These are phyloP conservation scores for Charanyca ferruginea DNA, from an alignment of 2,888 invertebrate species.

Conservation along the genomic window DNA sequence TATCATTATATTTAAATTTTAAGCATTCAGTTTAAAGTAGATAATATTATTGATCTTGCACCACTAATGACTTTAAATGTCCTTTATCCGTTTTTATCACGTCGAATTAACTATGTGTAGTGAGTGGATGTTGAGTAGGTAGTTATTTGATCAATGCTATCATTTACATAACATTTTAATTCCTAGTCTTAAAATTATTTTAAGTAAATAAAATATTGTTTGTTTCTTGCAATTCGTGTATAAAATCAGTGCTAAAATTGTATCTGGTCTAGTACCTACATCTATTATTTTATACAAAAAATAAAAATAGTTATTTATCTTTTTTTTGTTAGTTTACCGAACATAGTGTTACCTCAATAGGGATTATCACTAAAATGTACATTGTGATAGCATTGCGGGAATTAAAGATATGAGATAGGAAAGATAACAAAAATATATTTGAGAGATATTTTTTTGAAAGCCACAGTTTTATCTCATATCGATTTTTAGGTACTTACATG, in stretches of 20 bases:
- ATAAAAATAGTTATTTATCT: background rate
- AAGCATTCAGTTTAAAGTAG: too few species aligned
- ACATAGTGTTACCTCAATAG: background rate
- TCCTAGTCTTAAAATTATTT: background rate
- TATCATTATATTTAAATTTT: slow-evolving; percentile 22
- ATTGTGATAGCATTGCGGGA: background rate
- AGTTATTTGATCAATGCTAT: too few species aligned
- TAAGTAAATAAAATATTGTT: background rate
- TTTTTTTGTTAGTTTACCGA: background rate
- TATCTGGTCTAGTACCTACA: background rate
- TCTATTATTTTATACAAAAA: slow-evolving; percentile 6
- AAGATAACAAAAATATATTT: background rate
- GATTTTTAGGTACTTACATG: background rate
- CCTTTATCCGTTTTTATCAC: background rate
- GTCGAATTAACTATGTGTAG: background rate
- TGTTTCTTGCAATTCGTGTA: slow-evolving; percentile 5
- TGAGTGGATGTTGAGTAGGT: too few species aligned
- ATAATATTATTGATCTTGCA: too few species aligned
- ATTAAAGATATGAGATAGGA: background rate
- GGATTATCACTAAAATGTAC: background rate
- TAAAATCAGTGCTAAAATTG: slow-evolving; percentile 3
- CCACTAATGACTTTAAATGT: background rate
- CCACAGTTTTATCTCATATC: slow-evolving; percentile 6
- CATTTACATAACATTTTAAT: too few species aligned
- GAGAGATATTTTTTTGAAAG: slow-evolving; percentile 8